These are phyloP conservation scores for Corythornis leucogaster DNA, from an alignment of 2,797 vertebrate genomes.

Conservation along the genomic window DNA sequence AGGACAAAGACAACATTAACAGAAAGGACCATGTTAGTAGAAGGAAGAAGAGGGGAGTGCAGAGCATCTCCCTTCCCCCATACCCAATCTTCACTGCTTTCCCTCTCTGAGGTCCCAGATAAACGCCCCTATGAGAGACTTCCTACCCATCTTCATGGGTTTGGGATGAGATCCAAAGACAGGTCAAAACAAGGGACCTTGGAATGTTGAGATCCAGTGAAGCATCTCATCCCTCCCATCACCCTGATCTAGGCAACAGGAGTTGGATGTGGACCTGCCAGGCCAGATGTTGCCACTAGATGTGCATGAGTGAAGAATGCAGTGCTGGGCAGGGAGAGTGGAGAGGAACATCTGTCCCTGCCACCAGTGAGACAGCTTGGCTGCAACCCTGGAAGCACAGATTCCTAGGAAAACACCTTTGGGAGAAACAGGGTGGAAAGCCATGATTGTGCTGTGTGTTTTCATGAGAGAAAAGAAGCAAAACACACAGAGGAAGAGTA, in stretches of 20 bases:
- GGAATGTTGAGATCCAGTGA: neutral
- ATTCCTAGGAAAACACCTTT: neutral
- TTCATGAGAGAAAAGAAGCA: neutral
- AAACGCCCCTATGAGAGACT: neutral
- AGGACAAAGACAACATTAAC: constrained; percentile 72
- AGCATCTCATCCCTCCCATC: neutral
- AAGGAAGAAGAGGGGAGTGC: neutral
- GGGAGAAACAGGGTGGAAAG: neutral
- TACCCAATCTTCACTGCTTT: neutral
- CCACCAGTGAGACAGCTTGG: neutral
- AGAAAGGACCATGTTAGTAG: constrained; percentile 44
- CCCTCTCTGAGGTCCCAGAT: neutral
- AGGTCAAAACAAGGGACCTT: neutral
- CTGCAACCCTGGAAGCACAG: neutral
- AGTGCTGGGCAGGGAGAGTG: fast-evolving
- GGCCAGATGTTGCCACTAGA: neutral
- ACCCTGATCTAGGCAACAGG: neutral
- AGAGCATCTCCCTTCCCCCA: neutral
- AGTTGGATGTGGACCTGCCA: neutral
- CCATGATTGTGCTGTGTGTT: neutral
- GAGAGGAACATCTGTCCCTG: neutral
- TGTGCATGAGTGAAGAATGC: fast-evolving
- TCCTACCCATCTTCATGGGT: neutral
- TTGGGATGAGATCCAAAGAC: neutral
- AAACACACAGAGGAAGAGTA: neutral